Conservation (phyloP, 2,888 invertebrate species). For the Escarpia spicata region DNA sequence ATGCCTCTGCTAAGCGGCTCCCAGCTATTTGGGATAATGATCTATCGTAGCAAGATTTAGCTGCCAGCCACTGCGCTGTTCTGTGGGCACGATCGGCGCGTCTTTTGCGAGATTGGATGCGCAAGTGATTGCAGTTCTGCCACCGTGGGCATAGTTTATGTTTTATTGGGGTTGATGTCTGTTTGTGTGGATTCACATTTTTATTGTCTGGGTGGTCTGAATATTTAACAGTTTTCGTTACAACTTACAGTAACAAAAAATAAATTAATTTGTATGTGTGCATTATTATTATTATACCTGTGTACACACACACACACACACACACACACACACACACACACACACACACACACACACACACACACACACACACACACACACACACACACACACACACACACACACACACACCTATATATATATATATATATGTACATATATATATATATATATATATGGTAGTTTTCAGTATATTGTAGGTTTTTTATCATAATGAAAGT, state of each 20-base stretch:
- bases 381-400: no score
- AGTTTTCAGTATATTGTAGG: no score
- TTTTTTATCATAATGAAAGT: no score
- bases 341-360: not conserved
- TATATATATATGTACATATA: no score
- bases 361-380: not conserved
- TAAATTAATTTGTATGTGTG: not conserved
- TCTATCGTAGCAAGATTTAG: not conserved
- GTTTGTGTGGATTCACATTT: not conserved
- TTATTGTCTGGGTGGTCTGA: not conserved
- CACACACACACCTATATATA: no score
- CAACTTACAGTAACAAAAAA: not conserved
- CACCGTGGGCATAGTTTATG: not conserved
- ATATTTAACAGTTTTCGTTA: not conserved
- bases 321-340: not conserved
- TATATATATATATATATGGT: no score
- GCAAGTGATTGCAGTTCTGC: not conserved
- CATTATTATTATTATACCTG: not conserved
- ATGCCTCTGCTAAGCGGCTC: not conserved
- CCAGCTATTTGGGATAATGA: conserved; percentile 3
- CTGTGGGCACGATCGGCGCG: not conserved
- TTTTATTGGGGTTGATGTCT: not conserved
- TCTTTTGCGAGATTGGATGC: not conserved
- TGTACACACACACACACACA: not conserved
- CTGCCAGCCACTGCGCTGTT: not conserved